Conservation (phyloP, 2,113 vertebrate genomes). For the Empidonax alnorum region DNA sequence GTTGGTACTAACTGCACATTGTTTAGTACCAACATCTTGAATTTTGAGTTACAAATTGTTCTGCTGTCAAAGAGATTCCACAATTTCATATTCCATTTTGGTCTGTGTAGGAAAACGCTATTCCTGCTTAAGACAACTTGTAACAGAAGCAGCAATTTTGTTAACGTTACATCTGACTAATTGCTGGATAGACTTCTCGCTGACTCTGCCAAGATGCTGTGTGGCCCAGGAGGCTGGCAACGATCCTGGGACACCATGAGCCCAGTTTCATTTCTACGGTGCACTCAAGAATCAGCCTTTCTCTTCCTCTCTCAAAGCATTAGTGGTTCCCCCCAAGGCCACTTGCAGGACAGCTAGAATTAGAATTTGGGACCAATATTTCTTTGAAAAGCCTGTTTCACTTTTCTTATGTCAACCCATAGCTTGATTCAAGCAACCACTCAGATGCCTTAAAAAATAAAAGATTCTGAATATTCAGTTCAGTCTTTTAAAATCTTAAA, state of each 20-base stretch:
- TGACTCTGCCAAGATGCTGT: neutral
- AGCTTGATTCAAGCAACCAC: neutral
- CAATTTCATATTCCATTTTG: neutral
- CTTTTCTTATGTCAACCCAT: neutral
- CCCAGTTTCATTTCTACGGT: neutral
- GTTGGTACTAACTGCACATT: neutral
- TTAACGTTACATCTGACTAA: neutral
- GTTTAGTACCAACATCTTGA: neutral
- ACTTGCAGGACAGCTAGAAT: neutral
- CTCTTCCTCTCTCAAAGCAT: neutral
- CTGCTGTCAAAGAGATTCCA: neutral
- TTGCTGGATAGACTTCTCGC: neutral
- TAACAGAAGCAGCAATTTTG: neutral
- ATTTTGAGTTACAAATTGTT: neutral
- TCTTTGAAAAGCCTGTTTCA: neutral
- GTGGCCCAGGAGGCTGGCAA: neutral
- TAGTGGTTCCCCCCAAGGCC: neutral
- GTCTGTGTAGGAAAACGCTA: neutral
- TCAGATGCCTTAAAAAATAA: neutral
- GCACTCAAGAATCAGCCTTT: neutral
- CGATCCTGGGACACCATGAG: neutral
- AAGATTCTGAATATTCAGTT: neutral
- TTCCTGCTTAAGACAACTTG: neutral
- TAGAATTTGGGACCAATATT: neutral
- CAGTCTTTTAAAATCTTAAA: neutral